Percentiles rank a stretch among this genome's conserved stretches.
These are phyloP conservation scores for Hyalella azteca DNA, from an alignment of 2,888 invertebrate genomes.

Conservation along the genomic window DNA sequence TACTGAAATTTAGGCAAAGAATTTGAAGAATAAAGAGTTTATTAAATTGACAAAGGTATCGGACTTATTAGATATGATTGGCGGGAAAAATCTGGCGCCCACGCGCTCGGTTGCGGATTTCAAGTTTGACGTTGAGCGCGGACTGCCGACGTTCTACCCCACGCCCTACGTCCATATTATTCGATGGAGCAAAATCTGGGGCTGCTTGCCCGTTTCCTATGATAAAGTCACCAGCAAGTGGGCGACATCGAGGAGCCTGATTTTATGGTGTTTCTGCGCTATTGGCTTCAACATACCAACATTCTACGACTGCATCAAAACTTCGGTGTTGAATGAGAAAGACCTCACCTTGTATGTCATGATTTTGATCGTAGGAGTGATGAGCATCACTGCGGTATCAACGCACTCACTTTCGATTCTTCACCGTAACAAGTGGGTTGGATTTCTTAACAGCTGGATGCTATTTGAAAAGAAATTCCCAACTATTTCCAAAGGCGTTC, in stretches of 20 bases:
- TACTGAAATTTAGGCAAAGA: too few species aligned
- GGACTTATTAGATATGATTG: too few species aligned
- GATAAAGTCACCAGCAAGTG: slow-evolving; percentile 41
- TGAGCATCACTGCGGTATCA: slow-evolving; percentile 56
- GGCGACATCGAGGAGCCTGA: slow-evolving; percentile 47
- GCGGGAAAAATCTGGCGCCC: not conserved
- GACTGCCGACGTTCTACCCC: slow-evolving; percentile 40
- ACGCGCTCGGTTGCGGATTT: not conserved
- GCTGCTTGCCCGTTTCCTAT: slow-evolving; percentile 48
- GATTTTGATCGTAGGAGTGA: slow-evolving; percentile 56
- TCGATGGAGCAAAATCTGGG: slow-evolving; percentile 58
- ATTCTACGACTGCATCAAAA: slow-evolving; percentile 54
- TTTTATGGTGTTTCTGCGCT: slow-evolving; percentile 48
- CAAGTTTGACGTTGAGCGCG: not conserved
- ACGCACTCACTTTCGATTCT: slow-evolving; percentile 52
- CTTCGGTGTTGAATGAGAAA: slow-evolving; percentile 50
- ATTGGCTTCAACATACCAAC: slow-evolving; percentile 56
- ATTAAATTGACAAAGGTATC: too few species aligned
- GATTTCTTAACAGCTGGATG: slow-evolving; percentile 55
- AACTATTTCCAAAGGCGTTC: slow-evolving; percentile 48
- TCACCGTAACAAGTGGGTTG: slow-evolving; percentile 51
- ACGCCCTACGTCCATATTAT: slow-evolving; percentile 57
- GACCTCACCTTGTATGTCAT: slow-evolving; percentile 56
- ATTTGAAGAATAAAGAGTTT: too few species aligned
- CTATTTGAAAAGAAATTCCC: slow-evolving; percentile 53